Conservation (phyloP, 2,113 vertebrate genomes). For the Lamprotornis superbus region DNA sequence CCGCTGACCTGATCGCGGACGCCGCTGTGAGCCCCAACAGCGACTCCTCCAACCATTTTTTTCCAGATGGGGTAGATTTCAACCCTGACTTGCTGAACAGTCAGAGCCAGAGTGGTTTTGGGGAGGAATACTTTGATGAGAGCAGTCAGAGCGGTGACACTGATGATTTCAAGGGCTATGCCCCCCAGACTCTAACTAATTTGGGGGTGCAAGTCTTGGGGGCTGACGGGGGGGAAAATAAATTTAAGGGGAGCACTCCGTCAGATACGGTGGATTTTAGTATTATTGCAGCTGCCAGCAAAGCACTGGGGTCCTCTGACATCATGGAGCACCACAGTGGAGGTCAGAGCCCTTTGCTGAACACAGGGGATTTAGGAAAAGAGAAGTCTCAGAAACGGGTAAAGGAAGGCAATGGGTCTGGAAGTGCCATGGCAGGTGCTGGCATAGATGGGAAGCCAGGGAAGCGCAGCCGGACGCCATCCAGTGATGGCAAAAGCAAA, state of each 20-base stretch:
- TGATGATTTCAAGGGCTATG: slow-evolving; percentile 91
- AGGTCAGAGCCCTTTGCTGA: slow-evolving; percentile 89
- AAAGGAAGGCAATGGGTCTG: slow-evolving; percentile 82
- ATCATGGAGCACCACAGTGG: slow-evolving; percentile 86
- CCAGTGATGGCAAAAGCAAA: slow-evolving; percentile 95
- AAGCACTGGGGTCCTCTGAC: slow-evolving; percentile 83
- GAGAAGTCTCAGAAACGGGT: slow-evolving; percentile 82
- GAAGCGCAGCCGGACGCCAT: slow-evolving; percentile 94
- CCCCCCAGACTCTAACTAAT: slow-evolving; percentile 77
- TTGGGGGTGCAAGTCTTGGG: slow-evolving; percentile 77
- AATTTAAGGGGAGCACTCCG: slow-evolving; percentile 74
- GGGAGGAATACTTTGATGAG: slow-evolving; percentile 92
- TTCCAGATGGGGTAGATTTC: slow-evolving; percentile 91
- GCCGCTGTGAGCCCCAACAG: slow-evolving; percentile 91
- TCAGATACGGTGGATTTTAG: slow-evolving; percentile 81
- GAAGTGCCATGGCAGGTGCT: slow-evolving; percentile 69
- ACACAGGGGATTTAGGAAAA: slow-evolving; percentile 78
- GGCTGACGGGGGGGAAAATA: slow-evolving; percentile 73
- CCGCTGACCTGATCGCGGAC: slow-evolving; percentile 93
- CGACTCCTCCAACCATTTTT: slow-evolving; percentile 93
- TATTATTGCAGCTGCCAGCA: slow-evolving; percentile 78
- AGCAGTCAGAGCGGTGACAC: slow-evolving; percentile 93
- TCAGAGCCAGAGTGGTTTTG: slow-evolving; percentile 85
- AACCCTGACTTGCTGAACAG: slow-evolving; percentile 91
- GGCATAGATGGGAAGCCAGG: slow-evolving; percentile 86